Conservation (phyloP, 30 jellyfish, hydroid and myxozoan species). For the Aurelia aurita complex sp. Pacific region DNA sequence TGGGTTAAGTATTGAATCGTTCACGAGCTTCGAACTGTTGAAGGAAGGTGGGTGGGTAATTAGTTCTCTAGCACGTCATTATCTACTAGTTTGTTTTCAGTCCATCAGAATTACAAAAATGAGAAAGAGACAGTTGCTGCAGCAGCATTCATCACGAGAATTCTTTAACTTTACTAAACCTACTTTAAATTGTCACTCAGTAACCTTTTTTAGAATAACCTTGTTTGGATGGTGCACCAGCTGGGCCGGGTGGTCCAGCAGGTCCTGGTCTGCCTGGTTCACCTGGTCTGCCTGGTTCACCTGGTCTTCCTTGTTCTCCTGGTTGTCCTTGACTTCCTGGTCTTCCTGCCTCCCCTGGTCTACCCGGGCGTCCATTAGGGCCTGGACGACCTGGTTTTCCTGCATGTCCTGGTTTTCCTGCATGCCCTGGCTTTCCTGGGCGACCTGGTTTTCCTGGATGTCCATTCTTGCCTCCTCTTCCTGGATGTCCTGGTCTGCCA, state of each 20-base stretch:
- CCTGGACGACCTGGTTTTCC: background rate
- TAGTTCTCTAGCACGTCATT: no score
- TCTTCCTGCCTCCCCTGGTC: constrained; percentile 38
- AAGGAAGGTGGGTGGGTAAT: no score
- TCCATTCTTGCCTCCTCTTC: background rate
- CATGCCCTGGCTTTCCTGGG: background rate
- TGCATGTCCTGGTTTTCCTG: constrained; percentile 2
- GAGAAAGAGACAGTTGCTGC: no score
- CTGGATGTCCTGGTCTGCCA: no score
- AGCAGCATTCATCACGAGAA: no score
- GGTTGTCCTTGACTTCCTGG: constrained; percentile 31
- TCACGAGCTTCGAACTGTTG: no score
- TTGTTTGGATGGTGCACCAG: constrained; percentile 7
- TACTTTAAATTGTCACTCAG: background rate
- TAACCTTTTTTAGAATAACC: constrained; percentile 17
- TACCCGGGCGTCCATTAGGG: constrained; percentile 10
- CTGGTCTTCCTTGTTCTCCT: constrained; percentile 39
- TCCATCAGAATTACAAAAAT: no score
- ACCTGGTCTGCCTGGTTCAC: constrained; percentile 39
- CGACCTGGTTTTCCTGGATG: constrained; percentile 1
- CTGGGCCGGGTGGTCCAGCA: constrained; percentile 40
- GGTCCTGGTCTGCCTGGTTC: constrained; percentile 39
- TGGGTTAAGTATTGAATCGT: no score
- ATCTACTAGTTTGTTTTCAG: no score
- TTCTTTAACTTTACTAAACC: background rate